Conservation (phyloP, 2,113 vertebrate species). For the Corvus cornix region DNA sequence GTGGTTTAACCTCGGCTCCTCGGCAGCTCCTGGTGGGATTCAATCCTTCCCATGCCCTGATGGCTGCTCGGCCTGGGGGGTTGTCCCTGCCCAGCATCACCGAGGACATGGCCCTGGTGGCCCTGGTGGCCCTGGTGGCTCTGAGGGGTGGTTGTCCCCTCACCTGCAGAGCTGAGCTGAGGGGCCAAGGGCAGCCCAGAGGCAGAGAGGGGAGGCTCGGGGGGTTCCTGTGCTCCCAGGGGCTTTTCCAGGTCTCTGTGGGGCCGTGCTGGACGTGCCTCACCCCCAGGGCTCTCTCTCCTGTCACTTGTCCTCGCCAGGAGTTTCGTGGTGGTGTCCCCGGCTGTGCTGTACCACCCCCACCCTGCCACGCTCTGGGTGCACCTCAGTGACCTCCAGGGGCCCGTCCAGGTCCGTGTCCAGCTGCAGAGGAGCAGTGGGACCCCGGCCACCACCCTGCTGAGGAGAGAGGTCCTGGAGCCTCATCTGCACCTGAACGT, state of each 20-base stretch:
- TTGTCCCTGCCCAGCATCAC: background rate
- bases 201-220: background rate
- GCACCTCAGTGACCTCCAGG: background rate
- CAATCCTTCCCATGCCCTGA: rapidly evolving
- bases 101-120: rapidly evolving
- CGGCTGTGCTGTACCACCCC: conserved; percentile 12
- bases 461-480: background rate
- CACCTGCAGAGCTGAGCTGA: background rate
- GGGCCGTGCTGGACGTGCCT: background rate
- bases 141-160: background rate
- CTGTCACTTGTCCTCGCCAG: background rate
- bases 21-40: rapidly evolving
- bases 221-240: background rate
- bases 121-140: background rate
- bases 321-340: background rate
- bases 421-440: background rate
- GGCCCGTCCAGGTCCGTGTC: background rate
- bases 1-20: background rate
- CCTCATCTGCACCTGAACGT: background rate
- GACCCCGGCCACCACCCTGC: background rate
- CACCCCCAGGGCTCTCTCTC: background rate
- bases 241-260: background rate
- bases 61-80: background rate
- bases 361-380: background rate
- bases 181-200: background rate